Evolutionary conservation across 1,140 invertebrate species (phyloP).

Genomic region (Pararge aegeria): DNA sequence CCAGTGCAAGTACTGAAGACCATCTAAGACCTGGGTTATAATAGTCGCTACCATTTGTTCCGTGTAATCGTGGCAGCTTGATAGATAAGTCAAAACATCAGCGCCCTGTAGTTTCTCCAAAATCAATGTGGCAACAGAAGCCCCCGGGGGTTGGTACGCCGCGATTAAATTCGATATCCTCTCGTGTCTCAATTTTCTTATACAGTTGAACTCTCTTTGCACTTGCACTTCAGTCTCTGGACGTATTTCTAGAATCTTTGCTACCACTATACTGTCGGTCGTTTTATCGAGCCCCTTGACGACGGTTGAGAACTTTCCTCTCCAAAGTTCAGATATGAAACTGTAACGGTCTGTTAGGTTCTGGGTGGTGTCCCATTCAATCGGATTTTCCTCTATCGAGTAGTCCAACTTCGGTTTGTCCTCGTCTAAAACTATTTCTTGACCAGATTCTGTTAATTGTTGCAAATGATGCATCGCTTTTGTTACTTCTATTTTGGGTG

Average conservation of each 20-base stretch:
- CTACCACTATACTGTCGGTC: constrained; percentile 86
- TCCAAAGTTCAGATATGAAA: constrained; percentile 90
- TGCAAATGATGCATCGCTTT: constrained; percentile 91
- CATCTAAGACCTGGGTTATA: constrained; percentile 91
- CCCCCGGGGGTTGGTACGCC: constrained; percentile 85
- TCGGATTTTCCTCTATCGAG: constrained; percentile 85
- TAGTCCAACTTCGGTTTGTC: constrained; percentile 86
- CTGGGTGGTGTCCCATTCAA: constrained; percentile 85
- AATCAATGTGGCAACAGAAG: constrained; percentile 86
- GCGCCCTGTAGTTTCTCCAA: constrained; percentile 94
- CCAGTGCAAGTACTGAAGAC: constrained; percentile 95
- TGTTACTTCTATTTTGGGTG: constrained; percentile 86
- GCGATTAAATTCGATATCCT: constrained; percentile 88
- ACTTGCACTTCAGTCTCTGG: constrained; percentile 84
- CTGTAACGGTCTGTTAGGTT: constrained; percentile 87
- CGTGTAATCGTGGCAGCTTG: constrained; percentile 91
- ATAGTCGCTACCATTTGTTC: constrained; percentile 94
- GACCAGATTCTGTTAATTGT: constrained; percentile 89
- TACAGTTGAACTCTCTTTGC: constrained; percentile 89
- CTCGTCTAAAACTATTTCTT: constrained; percentile 84
- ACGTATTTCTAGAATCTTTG: constrained; percentile 88
- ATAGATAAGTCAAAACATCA: constrained; percentile 94
- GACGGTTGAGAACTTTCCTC: constrained; percentile 92
- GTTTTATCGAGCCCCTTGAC: constrained; percentile 90
- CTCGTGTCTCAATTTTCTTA: constrained; percentile 91